Conservation (phyloP, 2,888 invertebrate genomes). For the Sesamia inferens region DNA sequence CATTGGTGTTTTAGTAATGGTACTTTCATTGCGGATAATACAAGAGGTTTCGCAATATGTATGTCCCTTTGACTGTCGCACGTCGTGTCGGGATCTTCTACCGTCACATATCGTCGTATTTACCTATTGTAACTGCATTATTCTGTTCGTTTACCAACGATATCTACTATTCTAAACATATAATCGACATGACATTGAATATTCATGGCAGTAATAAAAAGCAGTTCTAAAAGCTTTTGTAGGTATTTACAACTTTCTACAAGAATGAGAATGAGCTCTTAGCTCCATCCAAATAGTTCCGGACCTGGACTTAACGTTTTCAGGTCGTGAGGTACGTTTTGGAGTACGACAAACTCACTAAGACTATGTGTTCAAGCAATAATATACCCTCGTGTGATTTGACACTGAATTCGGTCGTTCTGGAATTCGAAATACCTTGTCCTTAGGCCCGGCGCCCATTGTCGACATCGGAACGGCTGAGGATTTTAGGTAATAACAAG, state of each 20-base stretch:
- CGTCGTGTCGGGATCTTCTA: conserved; percentile 9
- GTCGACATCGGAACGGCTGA: too few species aligned
- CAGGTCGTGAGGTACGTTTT: not conserved
- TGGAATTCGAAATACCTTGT: not conserved
- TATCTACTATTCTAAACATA: conserved; percentile 31
- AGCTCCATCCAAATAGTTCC: not conserved
- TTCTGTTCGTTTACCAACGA: conserved; percentile 18
- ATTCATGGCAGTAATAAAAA: conserved; percentile 6
- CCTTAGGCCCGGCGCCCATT: too few species aligned
- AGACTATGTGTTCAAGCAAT: not conserved
- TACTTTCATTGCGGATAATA: conserved; percentile 50
- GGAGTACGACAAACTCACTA: not conserved
- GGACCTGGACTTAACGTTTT: not conserved
- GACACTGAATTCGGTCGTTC: not conserved
- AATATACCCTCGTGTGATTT: not conserved
- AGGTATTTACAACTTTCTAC: conserved; percentile 1
- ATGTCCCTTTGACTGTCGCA: conserved; percentile 21
- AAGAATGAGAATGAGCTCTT: not conserved
- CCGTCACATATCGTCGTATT: conserved; percentile 15
- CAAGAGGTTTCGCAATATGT: conserved; percentile 46
- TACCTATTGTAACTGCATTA: conserved; percentile 8
- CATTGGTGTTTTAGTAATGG: conserved; percentile 55
- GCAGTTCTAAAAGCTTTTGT: conserved; percentile 1
- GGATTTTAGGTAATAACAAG: too few species aligned
- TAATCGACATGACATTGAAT: conserved; percentile 1